phyloP scores from a whole-genome alignment of 2,797 vertebrate species.

The Tenualosa thibaudeaui region DNA sequence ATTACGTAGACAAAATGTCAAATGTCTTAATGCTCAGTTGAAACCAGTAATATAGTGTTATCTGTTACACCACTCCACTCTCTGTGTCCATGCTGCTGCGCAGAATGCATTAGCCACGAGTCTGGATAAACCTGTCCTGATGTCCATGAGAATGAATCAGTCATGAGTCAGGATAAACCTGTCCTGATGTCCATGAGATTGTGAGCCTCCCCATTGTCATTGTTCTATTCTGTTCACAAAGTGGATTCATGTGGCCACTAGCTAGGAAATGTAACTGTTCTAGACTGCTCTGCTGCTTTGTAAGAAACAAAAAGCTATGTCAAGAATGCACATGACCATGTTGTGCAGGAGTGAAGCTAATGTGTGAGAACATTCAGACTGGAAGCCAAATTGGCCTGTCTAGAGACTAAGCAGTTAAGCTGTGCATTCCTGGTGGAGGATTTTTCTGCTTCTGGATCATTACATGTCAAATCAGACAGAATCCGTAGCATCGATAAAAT shows the following conservation, averaged over 20 bases:
- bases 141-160: no score
- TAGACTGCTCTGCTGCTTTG: background rate
- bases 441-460: background rate
- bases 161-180: no score
- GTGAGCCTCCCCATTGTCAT: background rate
- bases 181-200: background rate
- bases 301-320: background rate
- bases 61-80: no score
- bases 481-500: no score
- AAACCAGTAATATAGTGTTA: background rate
- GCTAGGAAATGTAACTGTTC: background rate
- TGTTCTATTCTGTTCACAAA: background rate
- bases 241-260: background rate
- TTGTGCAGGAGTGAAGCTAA: background rate
- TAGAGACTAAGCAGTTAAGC: constrained; percentile 14
- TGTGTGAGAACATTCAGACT: background rate
- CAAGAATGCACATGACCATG: background rate
- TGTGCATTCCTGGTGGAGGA: background rate
- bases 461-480: no score
- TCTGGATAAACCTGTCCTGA: no score
- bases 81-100: no score
- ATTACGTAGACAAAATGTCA: background rate
- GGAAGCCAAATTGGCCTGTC: constrained; percentile 26
- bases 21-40: background rate
- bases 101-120: no score